Base-by-base conservation (phyloP, 1,140 invertebrate genomes). In the Meloidogyne hapla region DNA sequence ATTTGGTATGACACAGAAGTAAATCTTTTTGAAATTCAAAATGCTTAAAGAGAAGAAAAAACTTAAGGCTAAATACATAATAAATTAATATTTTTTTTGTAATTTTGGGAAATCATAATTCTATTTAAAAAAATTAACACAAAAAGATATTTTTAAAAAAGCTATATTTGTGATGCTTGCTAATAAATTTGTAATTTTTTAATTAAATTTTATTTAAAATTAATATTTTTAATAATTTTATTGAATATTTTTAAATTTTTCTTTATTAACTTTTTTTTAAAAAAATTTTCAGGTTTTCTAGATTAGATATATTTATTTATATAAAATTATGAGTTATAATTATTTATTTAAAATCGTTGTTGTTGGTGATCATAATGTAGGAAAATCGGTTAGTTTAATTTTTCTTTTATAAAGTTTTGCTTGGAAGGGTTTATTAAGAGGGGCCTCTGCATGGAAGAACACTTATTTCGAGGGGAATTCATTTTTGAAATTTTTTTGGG, bases 1-100 rank as follows among this genome's bases (percentile, higher is more conserved):
- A 94, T 99, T 83, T 99, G 96, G 96, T 98, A 97, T 88, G 96
- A 98, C 87, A 99, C 96, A 0, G 94, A 97, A 88, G 95, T 99
- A 9, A 97, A 97, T 88, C 90, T 99, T 67, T 99, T 99, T 89
- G 96, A 99, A 75, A 82, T 82, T 48, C 81, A 82, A 75, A 74
- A 75, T 38, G 69, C 80, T n/a, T 77, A 64, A 80, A 28, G 13
- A 13, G 21, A 21, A 33, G 13, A 18, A n/a, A 38, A 38, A 18
- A 45, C 26, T 12, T 66, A 70, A 28, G 25, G 26, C 33, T 21
- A 70, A 70, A 3, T 70, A 38, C 69, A 70, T 45, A n/a, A 70
- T 70, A 45, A 4, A 63, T 15, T 70, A 26, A 56, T 28, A n/a
- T 6, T n/a, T n/a, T 1, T 62, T 70, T 21, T 74, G 18, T 42